Conservation (phyloP, 2,888 invertebrate species). For the Callyntrura sp. region DNA sequence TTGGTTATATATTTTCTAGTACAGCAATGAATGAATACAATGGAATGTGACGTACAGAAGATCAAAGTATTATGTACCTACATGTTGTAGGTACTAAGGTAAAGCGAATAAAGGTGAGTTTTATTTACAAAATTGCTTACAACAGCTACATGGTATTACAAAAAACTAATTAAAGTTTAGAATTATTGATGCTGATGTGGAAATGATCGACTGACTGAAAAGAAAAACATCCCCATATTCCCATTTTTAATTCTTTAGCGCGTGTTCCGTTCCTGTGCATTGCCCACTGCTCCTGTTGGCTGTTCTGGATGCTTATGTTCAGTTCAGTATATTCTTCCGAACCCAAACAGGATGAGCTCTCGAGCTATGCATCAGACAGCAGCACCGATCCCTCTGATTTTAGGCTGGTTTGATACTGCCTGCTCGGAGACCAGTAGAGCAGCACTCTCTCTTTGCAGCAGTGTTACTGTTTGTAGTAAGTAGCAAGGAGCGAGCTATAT, state of each 20-base stretch:
- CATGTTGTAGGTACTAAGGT: neutral
- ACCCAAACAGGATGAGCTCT: constrained; percentile 65
- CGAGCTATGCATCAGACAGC: constrained; percentile 63
- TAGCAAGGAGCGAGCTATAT: no score
- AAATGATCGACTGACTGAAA: constrained; percentile 51
- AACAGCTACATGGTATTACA: constrained; percentile 4
- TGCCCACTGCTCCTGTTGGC: constrained; percentile 69
- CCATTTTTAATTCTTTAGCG: constrained; percentile 74
- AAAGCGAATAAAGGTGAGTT: neutral
- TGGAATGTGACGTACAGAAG: neutral
- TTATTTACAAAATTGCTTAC: neutral
- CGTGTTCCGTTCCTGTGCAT: constrained; percentile 68
- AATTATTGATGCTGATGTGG: constrained; percentile 51
- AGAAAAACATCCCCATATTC: constrained; percentile 59
- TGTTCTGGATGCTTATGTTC: constrained; percentile 74
- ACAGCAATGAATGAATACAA: neutral
- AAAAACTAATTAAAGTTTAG: neutral
- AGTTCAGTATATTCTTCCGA: constrained; percentile 68
- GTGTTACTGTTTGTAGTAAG: no score
- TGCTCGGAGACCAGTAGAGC: neutral
- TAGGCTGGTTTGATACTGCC: neutral
- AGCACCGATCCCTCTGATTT: constrained; percentile 54
- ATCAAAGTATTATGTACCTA: constrained; percentile 26
- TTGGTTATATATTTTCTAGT: no score
- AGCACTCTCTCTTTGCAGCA: neutral